A percentile compares a stretch with the other conserved stretches of the same genome.
phyloP scores from a whole-genome alignment of 2,888 invertebrate species.

The Lottia gigantea region DNA sequence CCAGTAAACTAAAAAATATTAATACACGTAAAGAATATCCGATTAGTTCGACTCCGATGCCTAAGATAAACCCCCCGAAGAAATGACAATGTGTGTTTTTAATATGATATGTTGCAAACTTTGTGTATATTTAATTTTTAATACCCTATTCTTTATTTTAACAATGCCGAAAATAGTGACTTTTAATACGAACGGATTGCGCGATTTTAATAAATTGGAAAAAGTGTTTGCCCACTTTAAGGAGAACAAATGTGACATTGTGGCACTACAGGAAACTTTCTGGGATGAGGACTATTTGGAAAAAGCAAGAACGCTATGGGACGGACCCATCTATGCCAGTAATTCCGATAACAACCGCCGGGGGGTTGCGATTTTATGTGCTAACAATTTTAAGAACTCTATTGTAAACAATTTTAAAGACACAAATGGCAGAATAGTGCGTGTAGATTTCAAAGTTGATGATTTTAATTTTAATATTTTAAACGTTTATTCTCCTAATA shows the following conservation, averaged over 20 bases:
- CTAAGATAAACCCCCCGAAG: no score
- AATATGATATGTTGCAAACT: no score
- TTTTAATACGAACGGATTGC: background rate
- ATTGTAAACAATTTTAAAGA: background rate
- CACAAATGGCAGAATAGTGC: background rate
- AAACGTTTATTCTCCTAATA: background rate
- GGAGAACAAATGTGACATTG: background rate
- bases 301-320: background rate
- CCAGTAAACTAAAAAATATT: no score
- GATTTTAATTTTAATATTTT: background rate
- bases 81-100: no score
- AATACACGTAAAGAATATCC: no score
- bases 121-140: no score
- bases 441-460: background rate
- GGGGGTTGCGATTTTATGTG: background rate
- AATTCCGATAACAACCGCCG: background rate
- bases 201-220: background rate
- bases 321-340: background rate
- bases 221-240: background rate
- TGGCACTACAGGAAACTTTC: background rate
- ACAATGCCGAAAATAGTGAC: background rate
- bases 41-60: no score
- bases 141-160: no score
- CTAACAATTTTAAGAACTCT: background rate
- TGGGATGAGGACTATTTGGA: background rate